Base-by-base conservation (phyloP, 2,888 invertebrate species). In the Papilio demoleus region DNA sequence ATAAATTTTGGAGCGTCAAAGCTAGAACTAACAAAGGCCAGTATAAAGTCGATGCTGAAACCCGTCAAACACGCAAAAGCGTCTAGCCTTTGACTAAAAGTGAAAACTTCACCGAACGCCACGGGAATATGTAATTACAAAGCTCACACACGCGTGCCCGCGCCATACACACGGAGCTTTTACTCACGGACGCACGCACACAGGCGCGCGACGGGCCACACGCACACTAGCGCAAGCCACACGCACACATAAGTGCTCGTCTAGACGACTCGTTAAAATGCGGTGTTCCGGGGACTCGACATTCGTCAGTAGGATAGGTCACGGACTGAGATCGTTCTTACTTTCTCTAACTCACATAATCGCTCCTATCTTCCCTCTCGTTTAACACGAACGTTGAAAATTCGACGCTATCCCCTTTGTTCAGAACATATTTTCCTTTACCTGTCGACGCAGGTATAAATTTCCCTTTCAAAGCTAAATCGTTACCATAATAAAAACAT, bases 271-370 rank as follows among this genome's bases (percentile, higher is more conserved):
- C 84, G 90, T 88, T 90, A 89, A 89, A 88, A 87, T 84, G 86
- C 86, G 84, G 84, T 88, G 88, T 90, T 92, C 91, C 90, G 90
- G 90, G 88, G 89, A 81, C 88, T 88, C 90, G 88, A 88, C 90
- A 90, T 90, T 92, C 90, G 88, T 88, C 87, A 90, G 92, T 92
- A 91, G 92, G 92, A 92, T 92, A 92, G 92, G 92, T 92, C 92
- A 91, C 92, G 92, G 92, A 91, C 90, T 83, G 87, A 83, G 82
- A 79, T 79, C 77, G 79, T 67, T 75, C 77, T 73, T 70, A 89
- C 90, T 77, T 83, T 73, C 78, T 90, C 86, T 75, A 65, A 72
- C 85, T 22, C 70, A 75, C 77, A 74, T 70, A 70, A 64, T 72
- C 77, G 75, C 87, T 83, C 75, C 77, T 75, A 71, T 82, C 79